Conservation (phyloP, 2,113 vertebrate species). For the Cyanistes caeruleus region DNA sequence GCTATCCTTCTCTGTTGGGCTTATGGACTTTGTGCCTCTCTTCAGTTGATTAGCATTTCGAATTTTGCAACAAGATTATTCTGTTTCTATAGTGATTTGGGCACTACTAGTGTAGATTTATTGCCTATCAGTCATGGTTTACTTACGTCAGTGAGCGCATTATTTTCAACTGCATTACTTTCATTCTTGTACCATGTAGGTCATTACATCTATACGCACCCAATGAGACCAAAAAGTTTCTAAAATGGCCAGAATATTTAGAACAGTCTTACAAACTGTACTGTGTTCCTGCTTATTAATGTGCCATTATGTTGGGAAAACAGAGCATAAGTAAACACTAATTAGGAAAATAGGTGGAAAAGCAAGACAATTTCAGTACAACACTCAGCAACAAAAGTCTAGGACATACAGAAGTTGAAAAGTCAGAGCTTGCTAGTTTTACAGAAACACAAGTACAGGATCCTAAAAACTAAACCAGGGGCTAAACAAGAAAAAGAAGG, state of each 20-base stretch:
- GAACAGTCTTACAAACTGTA: neutral
- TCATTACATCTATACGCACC: slow-evolving; percentile 29
- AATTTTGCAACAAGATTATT: slow-evolving; percentile 12
- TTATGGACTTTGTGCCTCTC: neutral
- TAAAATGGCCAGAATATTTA: slow-evolving; percentile 34
- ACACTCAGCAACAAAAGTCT: neutral
- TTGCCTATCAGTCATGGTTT: slow-evolving; percentile 45
- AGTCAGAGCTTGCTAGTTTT: neutral
- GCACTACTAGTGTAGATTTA: neutral
- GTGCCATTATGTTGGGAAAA: slow-evolving; percentile 9
- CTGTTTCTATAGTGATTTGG: slow-evolving; percentile 34
- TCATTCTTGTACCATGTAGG: slow-evolving; percentile 7
- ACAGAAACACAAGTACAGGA: neutral
- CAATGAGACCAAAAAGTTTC: slow-evolving; percentile 26
- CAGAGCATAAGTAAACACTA: neutral
- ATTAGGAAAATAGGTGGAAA: slow-evolving; percentile 2
- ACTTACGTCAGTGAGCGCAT: neutral
- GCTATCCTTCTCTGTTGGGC: neutral
- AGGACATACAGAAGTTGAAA: neutral
- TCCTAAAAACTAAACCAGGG: neutral
- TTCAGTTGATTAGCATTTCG: neutral
- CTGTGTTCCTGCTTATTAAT: neutral
- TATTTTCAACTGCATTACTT: slow-evolving; percentile 12
- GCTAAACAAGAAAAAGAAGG: neutral
- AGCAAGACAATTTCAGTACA: neutral